Conservation (phyloP, 2,797 vertebrate species). For the Anabacerthia variegaticeps region DNA sequence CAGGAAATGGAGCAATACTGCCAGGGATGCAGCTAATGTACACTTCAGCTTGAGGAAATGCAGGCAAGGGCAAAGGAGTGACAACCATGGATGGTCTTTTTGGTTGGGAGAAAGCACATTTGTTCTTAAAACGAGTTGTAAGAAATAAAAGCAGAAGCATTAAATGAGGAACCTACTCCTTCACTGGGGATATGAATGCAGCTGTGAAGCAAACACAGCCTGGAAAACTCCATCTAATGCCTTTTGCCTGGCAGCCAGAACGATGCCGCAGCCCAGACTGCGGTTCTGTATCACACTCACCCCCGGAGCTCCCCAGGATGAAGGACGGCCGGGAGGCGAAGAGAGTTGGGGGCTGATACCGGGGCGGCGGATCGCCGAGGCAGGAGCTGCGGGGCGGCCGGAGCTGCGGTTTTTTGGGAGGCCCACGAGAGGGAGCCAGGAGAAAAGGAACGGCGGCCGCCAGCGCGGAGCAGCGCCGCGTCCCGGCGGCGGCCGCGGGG, state of each 20-base stretch:
- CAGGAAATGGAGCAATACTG: background rate
- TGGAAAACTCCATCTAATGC: background rate
- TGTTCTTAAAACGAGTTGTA: background rate
- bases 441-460: background rate
- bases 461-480: background rate
- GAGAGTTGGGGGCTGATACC: background rate
- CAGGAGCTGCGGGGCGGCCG: background rate
- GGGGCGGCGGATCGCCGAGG: rapidly evolving
- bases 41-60: background rate
- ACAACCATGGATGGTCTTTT: background rate
- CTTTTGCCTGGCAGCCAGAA: background rate
- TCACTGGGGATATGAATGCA: background rate
- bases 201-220: background rate
- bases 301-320: too few species aligned
- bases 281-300: rapidly evolving
- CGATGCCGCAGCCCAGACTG: background rate
- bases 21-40: background rate
- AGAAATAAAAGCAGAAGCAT: background rate
- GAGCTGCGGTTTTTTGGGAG: background rate
- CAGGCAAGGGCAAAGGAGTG: background rate
- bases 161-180: background rate
- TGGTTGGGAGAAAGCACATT: background rate
- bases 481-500: too few species aligned
- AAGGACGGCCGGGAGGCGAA: rapidly evolving
- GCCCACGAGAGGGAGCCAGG: constrained; percentile 68